Evolutionary conservation across 1,140 invertebrate genomes (phyloP).

Genomic region (Neodiprion virginianus): DNA sequence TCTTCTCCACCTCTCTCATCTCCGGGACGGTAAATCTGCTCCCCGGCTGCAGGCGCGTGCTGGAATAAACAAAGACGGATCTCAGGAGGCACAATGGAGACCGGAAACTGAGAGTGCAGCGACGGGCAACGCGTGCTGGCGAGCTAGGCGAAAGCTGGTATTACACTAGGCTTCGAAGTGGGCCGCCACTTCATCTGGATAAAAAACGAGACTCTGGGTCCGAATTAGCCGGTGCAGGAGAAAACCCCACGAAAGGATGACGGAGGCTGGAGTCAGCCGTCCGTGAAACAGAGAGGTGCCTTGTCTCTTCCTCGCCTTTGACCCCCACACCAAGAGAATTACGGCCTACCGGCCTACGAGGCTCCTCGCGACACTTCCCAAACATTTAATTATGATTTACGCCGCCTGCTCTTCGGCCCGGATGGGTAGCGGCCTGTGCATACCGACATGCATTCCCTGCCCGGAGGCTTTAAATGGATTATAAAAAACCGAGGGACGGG

Average conservation of each 20-base stretch:
- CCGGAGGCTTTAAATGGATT: conserved; percentile 2
- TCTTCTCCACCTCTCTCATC: neutral
- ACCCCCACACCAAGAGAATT: neutral
- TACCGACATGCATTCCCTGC: neutral
- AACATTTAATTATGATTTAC: conserved; percentile 57
- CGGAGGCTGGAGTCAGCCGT: too few relatives aligned
- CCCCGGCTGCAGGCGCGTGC: neutral
- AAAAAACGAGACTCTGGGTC: too few relatives aligned
- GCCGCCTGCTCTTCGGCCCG: conserved; percentile 25
- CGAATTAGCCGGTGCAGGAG: too few relatives aligned
- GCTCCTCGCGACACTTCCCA: conserved; percentile 40
- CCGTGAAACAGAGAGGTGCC: neutral
- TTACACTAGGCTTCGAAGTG: neutral
- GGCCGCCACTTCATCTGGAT: neutral
- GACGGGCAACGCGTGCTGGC: conserved; percentile 23
- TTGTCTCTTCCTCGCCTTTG: neutral
- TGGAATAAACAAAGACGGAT: conserved; percentile 14
- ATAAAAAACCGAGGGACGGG: neutral
- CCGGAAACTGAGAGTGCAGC: conserved; percentile 44
- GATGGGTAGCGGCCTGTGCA: neutral
- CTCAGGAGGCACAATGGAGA: conserved; percentile 44
- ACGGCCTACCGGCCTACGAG: neutral
- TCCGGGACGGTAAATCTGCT: neutral
- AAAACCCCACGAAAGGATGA: too few relatives aligned
- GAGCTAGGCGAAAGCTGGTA: neutral